These are phyloP conservation scores for Grallaria varia DNA, from an alignment of 2,113 vertebrate genomes.

Conservation along the genomic window DNA sequence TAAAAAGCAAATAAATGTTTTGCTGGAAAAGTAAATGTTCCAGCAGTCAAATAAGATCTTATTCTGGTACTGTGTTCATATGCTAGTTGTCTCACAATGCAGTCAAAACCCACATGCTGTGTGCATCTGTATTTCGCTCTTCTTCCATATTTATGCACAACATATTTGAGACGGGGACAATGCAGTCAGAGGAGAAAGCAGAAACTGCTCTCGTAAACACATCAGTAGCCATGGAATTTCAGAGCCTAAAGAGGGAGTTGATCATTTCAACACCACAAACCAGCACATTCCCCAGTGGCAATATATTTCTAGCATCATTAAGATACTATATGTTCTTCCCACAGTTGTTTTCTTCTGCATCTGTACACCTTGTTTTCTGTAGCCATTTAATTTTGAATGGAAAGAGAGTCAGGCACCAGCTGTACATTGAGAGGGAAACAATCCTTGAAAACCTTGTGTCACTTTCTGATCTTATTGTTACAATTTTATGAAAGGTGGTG, in stretches of 20 bases:
- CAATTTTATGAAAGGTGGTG: not conserved
- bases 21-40: not conserved
- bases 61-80: not conserved
- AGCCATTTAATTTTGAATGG: not conserved
- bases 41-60: not conserved
- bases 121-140: not conserved
- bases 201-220: not conserved
- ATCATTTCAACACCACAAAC: not conserved
- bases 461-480: not conserved
- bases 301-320: not conserved
- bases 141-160: not conserved
- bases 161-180: not conserved
- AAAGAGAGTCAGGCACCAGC: not conserved
- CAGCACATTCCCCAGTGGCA: not conserved
- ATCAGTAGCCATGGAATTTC: slow-evolving; percentile 18
- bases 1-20: slow-evolving; percentile 13
- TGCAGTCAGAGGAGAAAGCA: not conserved
- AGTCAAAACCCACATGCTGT: not conserved
- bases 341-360: not conserved
- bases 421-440: not conserved
- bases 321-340: not conserved
- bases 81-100: not conserved
- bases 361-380: not conserved
- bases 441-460: not conserved
- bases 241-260: not conserved